Evolutionary conservation across 2,113 vertebrate species (phyloP).

Genomic region (Zapus hudsonius): DNA sequence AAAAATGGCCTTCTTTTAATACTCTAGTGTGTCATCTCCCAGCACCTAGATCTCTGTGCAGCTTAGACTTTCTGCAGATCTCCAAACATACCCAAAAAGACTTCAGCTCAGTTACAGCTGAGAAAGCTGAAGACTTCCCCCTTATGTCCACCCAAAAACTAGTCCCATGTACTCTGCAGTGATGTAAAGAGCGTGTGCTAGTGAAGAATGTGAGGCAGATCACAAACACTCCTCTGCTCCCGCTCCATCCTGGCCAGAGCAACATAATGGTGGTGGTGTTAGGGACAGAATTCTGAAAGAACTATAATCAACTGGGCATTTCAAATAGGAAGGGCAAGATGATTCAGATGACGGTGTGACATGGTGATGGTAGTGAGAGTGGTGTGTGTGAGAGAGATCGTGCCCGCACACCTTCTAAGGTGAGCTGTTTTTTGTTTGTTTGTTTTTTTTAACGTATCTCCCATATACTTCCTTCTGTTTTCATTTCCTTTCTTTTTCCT

Average conservation of each 20-base stretch:
- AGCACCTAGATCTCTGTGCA: neutral
- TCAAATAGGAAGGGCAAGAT: neutral
- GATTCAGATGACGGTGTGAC: neutral
- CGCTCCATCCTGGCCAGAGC: neutral
- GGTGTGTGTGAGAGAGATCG: neutral
- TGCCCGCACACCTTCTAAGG: neutral
- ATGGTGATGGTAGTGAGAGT: neutral
- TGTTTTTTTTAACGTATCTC: neutral
- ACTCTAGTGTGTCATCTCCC: neutral
- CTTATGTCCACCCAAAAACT: neutral
- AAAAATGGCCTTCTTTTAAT: neutral
- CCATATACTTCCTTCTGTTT: neutral
- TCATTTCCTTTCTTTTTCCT: neutral
- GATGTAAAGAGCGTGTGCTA: neutral
- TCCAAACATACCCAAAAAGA: neutral
- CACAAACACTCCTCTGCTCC: neutral
- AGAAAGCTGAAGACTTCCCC: neutral
- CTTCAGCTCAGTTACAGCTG: neutral
- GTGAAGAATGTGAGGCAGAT: neutral
- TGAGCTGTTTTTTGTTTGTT: neutral
- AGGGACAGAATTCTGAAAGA: neutral
- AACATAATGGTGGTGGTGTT: neutral
- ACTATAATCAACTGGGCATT: neutral
- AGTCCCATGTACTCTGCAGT: neutral
- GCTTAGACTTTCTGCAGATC: neutral